Base-by-base conservation (phyloP, 2,113 vertebrate genomes). In the Zeus faber region DNA sequence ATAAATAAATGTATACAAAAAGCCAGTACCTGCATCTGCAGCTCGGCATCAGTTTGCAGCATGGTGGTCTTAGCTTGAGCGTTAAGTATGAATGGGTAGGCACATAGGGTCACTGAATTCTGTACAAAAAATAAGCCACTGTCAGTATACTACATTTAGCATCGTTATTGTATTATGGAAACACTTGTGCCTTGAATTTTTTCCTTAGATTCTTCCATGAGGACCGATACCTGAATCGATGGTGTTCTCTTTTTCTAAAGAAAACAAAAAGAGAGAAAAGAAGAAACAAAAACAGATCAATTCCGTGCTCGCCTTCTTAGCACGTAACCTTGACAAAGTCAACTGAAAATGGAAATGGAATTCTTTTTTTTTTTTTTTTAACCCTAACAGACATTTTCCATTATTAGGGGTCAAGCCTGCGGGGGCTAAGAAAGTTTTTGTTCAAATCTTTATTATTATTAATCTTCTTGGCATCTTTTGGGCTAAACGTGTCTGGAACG, bases 11-110 rank as follows among this genome's bases (percentile, higher is more conserved):
- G n/a, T n/a, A n/a, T n/a, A n/a, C n/a, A n/a, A n/a, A n/a, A n/a
- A 49, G 17, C 25, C 0, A 44, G 26, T 88, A 97, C 96, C 94
- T 99, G 96, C 96, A 98, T 99, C 81, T 99, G 96, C 58, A 99
- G 88, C 56, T 98, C 94, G 24, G 96, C 96, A 17, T 99, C 96
- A 0, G 95, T 99, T 85, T 99, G 96, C 63, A 99, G 83, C 93
- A 99, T 98, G 75, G 96, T 99, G 54, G 96, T 98, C 87, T 99
- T 99, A 68, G 96, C 95, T 89, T 93, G 92, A 63, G 95, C 95
- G 70, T 98, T 95, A 1, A 99, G 93, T 75, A 99, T 92, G 87
- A 99, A 98, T 46, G 96, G 95, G 37, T 97, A 99, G 84, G 95
- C 94, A 89, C 96, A 98, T 62, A 99, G 91, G 5, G 92, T 98